Evolutionary conservation across 1,140 invertebrate species (phyloP).

Genomic region (Heliothis subflexa): DNA sequence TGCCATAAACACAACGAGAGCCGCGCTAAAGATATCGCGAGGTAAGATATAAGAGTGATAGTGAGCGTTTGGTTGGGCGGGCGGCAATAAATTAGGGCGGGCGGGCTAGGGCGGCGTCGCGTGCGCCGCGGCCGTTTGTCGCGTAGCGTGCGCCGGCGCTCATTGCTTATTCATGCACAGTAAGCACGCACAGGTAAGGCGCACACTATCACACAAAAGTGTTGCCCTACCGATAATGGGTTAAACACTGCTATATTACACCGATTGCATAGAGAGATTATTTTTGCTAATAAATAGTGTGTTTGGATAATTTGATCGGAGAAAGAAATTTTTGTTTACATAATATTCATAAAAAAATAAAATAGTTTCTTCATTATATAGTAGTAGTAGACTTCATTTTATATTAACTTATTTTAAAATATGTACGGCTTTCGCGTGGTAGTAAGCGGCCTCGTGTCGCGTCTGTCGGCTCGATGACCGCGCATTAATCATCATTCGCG

Average conservation of each 20-base stretch:
- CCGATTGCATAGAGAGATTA: slow-evolving; percentile 46
- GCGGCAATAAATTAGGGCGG: slow-evolving; percentile 72
- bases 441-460: background rate
- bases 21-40: slow-evolving; percentile 66
- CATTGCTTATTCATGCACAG: slow-evolving; percentile 82
- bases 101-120: slow-evolving; percentile 62
- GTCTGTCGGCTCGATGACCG: slow-evolving; percentile 23
- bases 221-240: slow-evolving; percentile 44
- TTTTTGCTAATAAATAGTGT: slow-evolving; percentile 18
- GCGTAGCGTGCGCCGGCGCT: slow-evolving; percentile 83
- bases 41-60: slow-evolving; percentile 79
- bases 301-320: slow-evolving; percentile 13
- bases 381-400: no score
- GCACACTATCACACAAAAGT: slow-evolving; percentile 43
- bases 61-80: slow-evolving; percentile 64
- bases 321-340: background rate
- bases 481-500: slow-evolving; percentile 42
- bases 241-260: slow-evolving; percentile 46
- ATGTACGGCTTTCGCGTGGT: background rate
- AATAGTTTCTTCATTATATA: no score
- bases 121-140: slow-evolving; percentile 79
- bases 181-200: slow-evolving; percentile 66
- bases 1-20: slow-evolving; percentile 48
- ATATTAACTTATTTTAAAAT: no score
- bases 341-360: background rate